Evolutionary conservation across 23 tunicate species (phyloP).

Genomic region (Corella eumyota): DNA sequence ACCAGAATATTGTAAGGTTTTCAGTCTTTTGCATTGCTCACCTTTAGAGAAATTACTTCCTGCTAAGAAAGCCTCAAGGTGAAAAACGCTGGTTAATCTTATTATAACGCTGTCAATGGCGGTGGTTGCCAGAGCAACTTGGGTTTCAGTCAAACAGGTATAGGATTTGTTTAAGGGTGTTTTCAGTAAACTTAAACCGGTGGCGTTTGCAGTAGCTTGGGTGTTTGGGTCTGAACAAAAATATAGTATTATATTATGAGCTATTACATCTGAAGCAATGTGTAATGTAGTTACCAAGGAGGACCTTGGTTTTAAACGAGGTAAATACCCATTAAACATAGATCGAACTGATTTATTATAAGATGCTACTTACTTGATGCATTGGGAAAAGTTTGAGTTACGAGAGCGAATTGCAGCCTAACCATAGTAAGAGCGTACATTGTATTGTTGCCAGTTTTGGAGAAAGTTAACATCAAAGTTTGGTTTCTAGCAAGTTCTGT

Average conservation of each 20-base stretch:
- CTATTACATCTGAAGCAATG: too few relatives aligned
- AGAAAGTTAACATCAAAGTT: constrained; percentile 3
- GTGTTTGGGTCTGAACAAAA: constrained; percentile 1
- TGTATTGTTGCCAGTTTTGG: neutral
- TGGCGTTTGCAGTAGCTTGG: neutral
- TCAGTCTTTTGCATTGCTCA: too few relatives aligned
- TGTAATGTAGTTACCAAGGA: too few relatives aligned
- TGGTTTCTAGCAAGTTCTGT: neutral
- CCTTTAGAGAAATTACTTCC: constrained; percentile 11
- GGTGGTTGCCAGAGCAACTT: constrained; percentile 10
- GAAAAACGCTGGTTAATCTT: constrained; percentile 16
- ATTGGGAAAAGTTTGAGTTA: constrained; percentile 31
- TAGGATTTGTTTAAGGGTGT: constrained; percentile 16
- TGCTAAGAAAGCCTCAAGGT: too few relatives aligned
- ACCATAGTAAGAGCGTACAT: constrained; percentile 22
- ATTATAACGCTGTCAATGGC: constrained; percentile 6
- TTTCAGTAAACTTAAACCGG: constrained; percentile 10
- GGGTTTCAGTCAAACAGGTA: constrained; percentile 34
- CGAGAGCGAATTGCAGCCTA: neutral
- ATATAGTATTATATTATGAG: too few relatives aligned
- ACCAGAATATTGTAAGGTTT: too few relatives aligned
- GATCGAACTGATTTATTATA: too few relatives aligned
- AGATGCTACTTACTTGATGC: constrained; percentile 58
- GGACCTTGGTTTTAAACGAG: too few relatives aligned
- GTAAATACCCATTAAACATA: too few relatives aligned